Conservation (phyloP, 2,113 vertebrate species). For the Dicentrarchus labrax region DNA sequence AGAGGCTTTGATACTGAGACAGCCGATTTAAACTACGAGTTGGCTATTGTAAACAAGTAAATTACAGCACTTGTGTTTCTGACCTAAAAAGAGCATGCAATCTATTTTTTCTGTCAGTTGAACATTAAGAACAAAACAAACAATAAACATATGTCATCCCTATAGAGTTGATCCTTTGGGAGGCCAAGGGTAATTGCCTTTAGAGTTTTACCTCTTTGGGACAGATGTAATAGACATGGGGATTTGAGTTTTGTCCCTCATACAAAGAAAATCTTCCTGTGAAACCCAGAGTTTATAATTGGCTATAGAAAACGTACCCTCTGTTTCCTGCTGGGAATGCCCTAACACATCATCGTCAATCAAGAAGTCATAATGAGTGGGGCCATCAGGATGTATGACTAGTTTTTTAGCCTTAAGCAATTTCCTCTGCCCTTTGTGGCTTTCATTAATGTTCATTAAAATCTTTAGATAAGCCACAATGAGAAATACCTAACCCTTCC, state of each 20-base stretch:
- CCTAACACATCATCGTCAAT: constrained; percentile 44
- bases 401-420: constrained; percentile 40
- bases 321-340: constrained; percentile 40
- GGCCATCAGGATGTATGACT: constrained; percentile 36
- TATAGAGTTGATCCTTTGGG: constrained; percentile 75
- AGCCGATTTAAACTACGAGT: constrained; percentile 37
- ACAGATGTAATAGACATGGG: constrained; percentile 72
- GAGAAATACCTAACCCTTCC: constrained; percentile 20
- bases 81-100: constrained; percentile 52
- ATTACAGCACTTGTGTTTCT: constrained; percentile 37
- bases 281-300: constrained; percentile 51
- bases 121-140: constrained; percentile 58
- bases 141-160: constrained; percentile 81
- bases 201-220: constrained; percentile 63
- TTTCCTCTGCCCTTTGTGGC: constrained; percentile 30
- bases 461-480: constrained; percentile 20
- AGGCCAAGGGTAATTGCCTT: constrained; percentile 74
- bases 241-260: constrained; percentile 56
- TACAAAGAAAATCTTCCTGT: constrained; percentile 57
- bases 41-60: constrained; percentile 35
- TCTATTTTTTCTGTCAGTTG: constrained; percentile 56
- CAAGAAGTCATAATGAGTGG: constrained; percentile 43
- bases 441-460: constrained; percentile 49
- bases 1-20: constrained; percentile 50
- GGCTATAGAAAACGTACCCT: constrained; percentile 49